These are phyloP conservation scores for Tetragonisca angustula DNA, from an alignment of 2,888 invertebrate species.

Conservation along the genomic window DNA sequence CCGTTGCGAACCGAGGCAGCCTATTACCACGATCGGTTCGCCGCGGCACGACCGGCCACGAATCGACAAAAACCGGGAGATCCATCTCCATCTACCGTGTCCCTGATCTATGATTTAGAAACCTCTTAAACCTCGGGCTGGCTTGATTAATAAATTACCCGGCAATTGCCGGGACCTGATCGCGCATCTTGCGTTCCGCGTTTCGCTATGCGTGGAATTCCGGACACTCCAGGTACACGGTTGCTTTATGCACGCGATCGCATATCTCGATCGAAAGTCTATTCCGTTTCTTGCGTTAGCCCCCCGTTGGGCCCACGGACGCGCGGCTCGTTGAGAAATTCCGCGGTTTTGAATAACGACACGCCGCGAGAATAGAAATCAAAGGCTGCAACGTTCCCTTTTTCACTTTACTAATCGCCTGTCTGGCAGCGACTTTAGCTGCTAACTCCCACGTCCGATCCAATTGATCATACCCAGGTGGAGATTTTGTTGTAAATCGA, in stretches of 20 bases:
- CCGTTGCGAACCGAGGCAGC: slow-evolving; percentile 37
- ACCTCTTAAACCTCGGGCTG: slow-evolving; percentile 8
- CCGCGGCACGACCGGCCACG: slow-evolving; percentile 61
- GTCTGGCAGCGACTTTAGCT: slow-evolving; percentile 6
- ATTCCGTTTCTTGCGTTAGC: neutral
- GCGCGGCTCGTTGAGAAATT: neutral
- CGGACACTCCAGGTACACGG: neutral
- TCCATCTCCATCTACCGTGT: slow-evolving; percentile 46
- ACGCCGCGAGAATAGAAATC: slow-evolving; percentile 4
- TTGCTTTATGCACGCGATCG: neutral
- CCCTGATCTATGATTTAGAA: slow-evolving; percentile 56
- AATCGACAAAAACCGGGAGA: slow-evolving; percentile 64
- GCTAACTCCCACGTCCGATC: slow-evolving; percentile 16
- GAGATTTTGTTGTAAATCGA: neutral
- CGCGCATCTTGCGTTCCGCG: neutral
- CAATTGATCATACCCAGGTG: slow-evolving; percentile 15
- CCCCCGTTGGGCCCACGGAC: neutral
- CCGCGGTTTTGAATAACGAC: slow-evolving; percentile 14
- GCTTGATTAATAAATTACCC: slow-evolving; percentile 46
- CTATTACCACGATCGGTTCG: slow-evolving; percentile 60
- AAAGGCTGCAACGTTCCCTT: slow-evolving; percentile 8
- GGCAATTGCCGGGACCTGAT: neutral
- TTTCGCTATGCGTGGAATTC: neutral
- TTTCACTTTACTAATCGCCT: slow-evolving; percentile 21
- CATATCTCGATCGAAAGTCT: neutral